Evolutionary conservation across 2,888 invertebrate genomes (phyloP).

Genomic region (Epinotia brunnichana): DNA sequence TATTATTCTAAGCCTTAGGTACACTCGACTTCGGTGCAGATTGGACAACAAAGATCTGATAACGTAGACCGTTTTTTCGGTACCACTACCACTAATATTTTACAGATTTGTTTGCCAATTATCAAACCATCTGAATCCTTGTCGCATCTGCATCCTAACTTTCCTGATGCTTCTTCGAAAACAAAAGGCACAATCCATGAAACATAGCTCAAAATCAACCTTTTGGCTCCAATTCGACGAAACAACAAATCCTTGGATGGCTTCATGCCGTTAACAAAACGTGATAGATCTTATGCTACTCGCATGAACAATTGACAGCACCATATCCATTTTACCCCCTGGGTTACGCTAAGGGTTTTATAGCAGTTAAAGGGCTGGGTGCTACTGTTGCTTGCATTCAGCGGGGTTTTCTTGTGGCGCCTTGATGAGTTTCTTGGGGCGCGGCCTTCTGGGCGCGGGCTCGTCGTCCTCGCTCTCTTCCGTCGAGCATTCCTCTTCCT

Average conservation of each 20-base stretch:
- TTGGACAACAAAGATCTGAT: too few relatives aligned
- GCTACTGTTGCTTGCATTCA: slow-evolving; percentile 90
- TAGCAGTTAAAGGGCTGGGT: not conserved
- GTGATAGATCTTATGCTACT: not conserved
- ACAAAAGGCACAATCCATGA: not conserved
- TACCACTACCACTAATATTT: too few relatives aligned
- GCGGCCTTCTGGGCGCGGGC: slow-evolving; percentile 72
- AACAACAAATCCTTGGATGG: not conserved
- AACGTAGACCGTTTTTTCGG: too few relatives aligned
- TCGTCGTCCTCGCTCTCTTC: slow-evolving; percentile 86
- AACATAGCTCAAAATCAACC: not conserved
- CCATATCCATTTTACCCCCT: slow-evolving; percentile 22
- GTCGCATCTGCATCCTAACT: not conserved
- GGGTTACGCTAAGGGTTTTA: not conserved
- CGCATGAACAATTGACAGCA: slow-evolving; percentile 43
- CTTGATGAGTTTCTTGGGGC: slow-evolving; percentile 67
- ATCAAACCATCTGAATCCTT: not conserved
- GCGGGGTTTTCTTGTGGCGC: slow-evolving; percentile 74
- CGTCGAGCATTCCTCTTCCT: slow-evolving; percentile 81
- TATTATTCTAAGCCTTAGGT: too few relatives aligned
- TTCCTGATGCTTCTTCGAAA: not conserved
- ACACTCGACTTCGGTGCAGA: not conserved
- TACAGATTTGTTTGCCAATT: not conserved
- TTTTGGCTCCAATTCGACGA: slow-evolving; percentile 7
- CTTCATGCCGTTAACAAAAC: slow-evolving; percentile 1